Base-by-base conservation (phyloP, 2,113 vertebrate genomes). In the Nothocercus julius region DNA sequence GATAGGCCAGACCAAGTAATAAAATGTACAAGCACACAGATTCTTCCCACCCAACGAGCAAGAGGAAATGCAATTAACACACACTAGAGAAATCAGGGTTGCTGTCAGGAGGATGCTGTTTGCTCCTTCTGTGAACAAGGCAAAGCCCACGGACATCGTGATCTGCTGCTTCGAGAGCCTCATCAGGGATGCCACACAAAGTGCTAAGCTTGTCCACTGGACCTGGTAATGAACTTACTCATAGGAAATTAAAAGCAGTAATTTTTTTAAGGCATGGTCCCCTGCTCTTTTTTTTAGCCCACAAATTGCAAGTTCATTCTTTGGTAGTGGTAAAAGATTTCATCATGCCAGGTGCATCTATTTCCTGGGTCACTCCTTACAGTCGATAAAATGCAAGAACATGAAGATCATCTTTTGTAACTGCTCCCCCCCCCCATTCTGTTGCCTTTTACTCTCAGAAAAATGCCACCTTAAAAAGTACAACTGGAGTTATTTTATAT, bases 1-100 rank as follows among this genome's bases (percentile, higher is more conserved):
- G 97, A 98, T 97, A 97, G 94, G 95, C 76, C 91, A 93, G 94
- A 94, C 80, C 95, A 97, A 97, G 96, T 95, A 98, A 98, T 97
- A 98, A 98, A 98, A 96, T 28, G 36, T 94, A 94, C 96, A 92
- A 85, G 47, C 12, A 68, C 73, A 40, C 68, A 89, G 92, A 98
- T 99, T 98, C 97, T 97, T 98, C 94, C 86, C 97, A 97, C 66
- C 88, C 96, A 97, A 44, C 97, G 97, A 98, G 97, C 82, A 98
- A 97, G 97, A 97, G 96, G 91, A 98, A 99, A 98, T 98, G 97
- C 97, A 98, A 98, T 98, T 99, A 98, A 94, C 97, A 95, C 97
- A 92, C 96, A 97, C 97, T 98, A 98, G 98, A 97, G 96, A 98
- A 98, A 97, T 95, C 87, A 87, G 93, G 97, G 94, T 77, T 93